These are phyloP conservation scores for Arizona elegans DNA, from an alignment of 2,113 vertebrate species.

Conservation along the genomic window DNA sequence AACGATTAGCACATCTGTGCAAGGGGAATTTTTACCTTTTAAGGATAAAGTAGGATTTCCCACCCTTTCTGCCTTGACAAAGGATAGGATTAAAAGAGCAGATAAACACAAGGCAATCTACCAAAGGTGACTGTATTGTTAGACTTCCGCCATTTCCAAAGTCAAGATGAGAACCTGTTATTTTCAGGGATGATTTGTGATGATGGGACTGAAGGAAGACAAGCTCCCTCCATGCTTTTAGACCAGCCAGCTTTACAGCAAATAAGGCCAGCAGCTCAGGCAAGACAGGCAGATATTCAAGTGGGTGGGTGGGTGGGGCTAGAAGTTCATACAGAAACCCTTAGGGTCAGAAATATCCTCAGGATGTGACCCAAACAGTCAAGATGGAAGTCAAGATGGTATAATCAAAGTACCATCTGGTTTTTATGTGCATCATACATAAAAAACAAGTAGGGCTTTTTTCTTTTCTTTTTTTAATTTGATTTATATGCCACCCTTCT, in stretches of 20 bases:
- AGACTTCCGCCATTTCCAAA: neutral
- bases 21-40: neutral
- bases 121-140: neutral
- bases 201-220: neutral
- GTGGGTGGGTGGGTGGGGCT: neutral
- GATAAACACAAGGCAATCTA: neutral
- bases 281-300: neutral
- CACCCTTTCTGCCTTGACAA: neutral
- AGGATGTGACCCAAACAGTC: neutral
- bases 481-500: too few relatives aligned
- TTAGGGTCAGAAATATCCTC: neutral
- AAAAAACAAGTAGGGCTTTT: neutral
- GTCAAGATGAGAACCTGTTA: neutral
- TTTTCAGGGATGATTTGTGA: neutral
- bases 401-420: neutral
- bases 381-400: neutral
- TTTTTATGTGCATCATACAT: neutral
- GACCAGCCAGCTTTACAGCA: neutral
- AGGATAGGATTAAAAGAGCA: neutral
- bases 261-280: neutral
- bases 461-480: too few relatives aligned
- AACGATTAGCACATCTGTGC: too few relatives aligned
- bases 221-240: neutral
- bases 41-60: neutral
- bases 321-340: neutral